A percentile compares a stretch with the other conserved stretches of the same genome.
Conservation (phyloP, 1,140 invertebrate species). For the Heliconius nattereri region DNA sequence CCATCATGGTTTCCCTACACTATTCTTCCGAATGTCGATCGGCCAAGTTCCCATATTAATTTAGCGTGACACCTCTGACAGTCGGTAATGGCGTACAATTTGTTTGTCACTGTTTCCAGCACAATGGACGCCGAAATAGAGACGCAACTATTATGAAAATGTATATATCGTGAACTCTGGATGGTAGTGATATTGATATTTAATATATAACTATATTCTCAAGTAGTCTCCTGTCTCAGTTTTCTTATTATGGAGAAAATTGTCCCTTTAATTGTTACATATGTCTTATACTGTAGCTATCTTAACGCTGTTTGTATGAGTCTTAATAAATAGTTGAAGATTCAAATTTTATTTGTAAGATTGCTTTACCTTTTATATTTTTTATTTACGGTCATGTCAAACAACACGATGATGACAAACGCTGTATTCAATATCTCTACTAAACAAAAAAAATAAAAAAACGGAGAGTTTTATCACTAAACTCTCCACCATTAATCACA, state of each 20-base stretch:
- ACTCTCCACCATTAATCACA: neutral
- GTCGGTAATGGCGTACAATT: conserved; percentile 65
- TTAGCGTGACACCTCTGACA: conserved; percentile 64
- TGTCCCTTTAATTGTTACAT: neutral
- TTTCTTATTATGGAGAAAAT: no score
- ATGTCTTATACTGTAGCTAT: no score
- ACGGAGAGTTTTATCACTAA: neutral
- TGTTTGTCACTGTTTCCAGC: conserved; percentile 50
- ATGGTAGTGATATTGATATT: conserved; percentile 22
- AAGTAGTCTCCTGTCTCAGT: no score
- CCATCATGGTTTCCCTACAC: conserved; percentile 39
- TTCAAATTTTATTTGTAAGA: no score
- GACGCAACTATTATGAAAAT: conserved; percentile 23
- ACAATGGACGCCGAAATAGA: conserved; percentile 46
- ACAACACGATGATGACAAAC: no score
- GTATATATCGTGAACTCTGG: conserved; percentile 15
- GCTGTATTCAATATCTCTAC: no score
- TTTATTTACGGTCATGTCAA: no score
- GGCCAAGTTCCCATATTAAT: conserved; percentile 74
- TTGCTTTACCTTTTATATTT: no score
- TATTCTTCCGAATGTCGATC: conserved; percentile 60
- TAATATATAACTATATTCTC: neutral
- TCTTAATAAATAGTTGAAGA: no score
- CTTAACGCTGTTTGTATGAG: no score
- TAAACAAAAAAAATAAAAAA: neutral